Base-by-base conservation (phyloP, 2,113 vertebrate species). In the Condylura cristata region DNA sequence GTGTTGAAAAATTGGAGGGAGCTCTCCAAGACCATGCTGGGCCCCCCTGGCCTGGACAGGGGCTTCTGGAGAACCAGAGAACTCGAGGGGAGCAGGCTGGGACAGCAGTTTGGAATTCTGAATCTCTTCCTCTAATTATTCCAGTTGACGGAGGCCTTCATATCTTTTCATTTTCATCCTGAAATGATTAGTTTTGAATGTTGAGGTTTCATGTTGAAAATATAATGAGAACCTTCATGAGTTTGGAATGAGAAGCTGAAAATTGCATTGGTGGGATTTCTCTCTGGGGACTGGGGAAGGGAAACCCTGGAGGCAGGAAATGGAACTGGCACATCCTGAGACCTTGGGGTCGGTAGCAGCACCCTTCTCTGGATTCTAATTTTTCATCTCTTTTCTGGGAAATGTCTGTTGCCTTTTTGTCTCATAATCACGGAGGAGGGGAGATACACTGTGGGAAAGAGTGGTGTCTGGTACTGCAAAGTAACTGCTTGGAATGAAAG, bases 221-320 rank as follows among this genome's bases (percentile, higher is more conserved):
- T 90, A 72, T 97, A 96, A 97, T 94, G 44, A 94, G 87, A 97
- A 93, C 46, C 76, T 97, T 95, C 83, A 65, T 51, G 90, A 58
- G 8, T 41, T 89, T 14, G 14, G 41, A 96, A 97, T 82, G 51
- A 90, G 89, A 92, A 60, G 14, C 75, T 96, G 60, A 95, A 96
- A 96, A 72, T 53, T 16, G 10, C 75, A 1, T 6, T 37, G 60
- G 53, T 44, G 26, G n/a, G 18, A 17, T 75, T 86, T 88, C 30
- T 60, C 34, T 51, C 60, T n/a, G 71, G 51, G 79, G 39, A 68
- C 83, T 11, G 8, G 37, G 75, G 58, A 46, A 84, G 51, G 58
- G 37, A 87, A 68, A 68, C 30, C 12, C 53, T 58, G 1, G 26
- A 79, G 51, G 58, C 65, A 30, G 81, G 81, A 88, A 85, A 37